Evolutionary conservation across 2,797 vertebrate species (phyloP), one percentile per base, ranked within the genome.

Genomic region (Rhynchotus rufescens): DNA sequence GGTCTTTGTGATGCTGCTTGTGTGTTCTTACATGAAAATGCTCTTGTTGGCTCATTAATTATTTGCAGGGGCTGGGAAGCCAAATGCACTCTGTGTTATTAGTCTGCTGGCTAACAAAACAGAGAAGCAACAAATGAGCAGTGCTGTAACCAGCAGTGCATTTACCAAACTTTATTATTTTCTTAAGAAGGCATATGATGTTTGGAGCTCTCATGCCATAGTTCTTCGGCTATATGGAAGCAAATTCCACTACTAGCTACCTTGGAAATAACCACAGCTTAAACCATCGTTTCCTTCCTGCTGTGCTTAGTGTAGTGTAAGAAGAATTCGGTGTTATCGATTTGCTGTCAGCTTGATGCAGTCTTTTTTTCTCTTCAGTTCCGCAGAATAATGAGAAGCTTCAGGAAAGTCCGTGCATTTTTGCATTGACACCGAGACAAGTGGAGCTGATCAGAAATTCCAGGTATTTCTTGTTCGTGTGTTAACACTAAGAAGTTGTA

Each of bases 371-470:
- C 23, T 83, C 44, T 95, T 84, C 96, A 99, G 99, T 99, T 94
- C 98, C 99, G 82, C 99, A 99, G 97, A 99, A 99, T 92, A 99
- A 97, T 9, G 99, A 99, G 97, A 99, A 99, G 97, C 98, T 99
- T 73, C 99, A 99, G 96, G 99, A 99, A 94, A 99, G 99, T 94
- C 99, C 99, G 0, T 99, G 99, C 92, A 98, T 99, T 96, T 99
- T 99, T 94, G 98, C 99, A 6, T 96, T 99, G 96, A 99, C 99
- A 59, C 98, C 98, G 2, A 98, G 97, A 92, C 99, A 99, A 95
- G 99, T 99, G 96, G 99, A 99, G 90, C 97, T 99, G 98, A 98
- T 99, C 96, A 98, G 99, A 94, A 99, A 99, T 97, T 99, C 99
- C 95, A 99, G 98, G 99, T 99, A 97, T 26, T 86, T 36, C 89